Evolutionary conservation across 2,113 vertebrate genomes (phyloP).

Genomic region (Lampris incognitus): DNA sequence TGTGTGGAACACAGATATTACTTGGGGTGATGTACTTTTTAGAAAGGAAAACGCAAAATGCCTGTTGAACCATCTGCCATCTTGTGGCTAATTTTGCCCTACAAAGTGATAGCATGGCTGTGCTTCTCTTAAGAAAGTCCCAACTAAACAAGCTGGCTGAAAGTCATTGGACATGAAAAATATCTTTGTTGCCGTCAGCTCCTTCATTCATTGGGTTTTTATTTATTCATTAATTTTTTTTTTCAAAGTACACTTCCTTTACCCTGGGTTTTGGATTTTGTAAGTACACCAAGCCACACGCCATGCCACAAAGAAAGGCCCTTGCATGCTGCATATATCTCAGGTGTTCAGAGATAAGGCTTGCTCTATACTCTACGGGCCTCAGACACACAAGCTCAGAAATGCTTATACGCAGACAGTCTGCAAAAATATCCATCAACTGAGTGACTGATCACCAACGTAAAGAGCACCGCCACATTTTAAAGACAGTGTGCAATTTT

Average conservation of each 20-base stretch:
- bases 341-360: conserved; percentile 53
- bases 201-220: background rate
- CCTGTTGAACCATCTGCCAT: too few species aligned
- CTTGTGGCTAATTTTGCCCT: too few species aligned
- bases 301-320: conserved; percentile 50
- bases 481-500: too few species aligned
- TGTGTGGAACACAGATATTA: too few species aligned
- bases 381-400: conserved; percentile 9
- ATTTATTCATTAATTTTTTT: conserved; percentile 2
- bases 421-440: background rate
- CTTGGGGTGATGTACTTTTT: too few species aligned
- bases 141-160: background rate
- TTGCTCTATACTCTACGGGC: background rate
- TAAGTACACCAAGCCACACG: conserved; percentile 8
- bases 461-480: too few species aligned
- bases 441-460: background rate
- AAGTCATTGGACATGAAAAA: background rate
- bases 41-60: too few species aligned
- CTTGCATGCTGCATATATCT: conserved; percentile 78
- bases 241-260: background rate
- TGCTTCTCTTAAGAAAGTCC: too few species aligned
- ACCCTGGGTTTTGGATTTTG: background rate
- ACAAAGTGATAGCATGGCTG: too few species aligned
- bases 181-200: background rate
- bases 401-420: background rate